Evolutionary conservation across 2,888 invertebrate genomes (phyloP), one percentile per base, ranked within the genome.

Genomic region (Hoplodrina blanda): DNA sequence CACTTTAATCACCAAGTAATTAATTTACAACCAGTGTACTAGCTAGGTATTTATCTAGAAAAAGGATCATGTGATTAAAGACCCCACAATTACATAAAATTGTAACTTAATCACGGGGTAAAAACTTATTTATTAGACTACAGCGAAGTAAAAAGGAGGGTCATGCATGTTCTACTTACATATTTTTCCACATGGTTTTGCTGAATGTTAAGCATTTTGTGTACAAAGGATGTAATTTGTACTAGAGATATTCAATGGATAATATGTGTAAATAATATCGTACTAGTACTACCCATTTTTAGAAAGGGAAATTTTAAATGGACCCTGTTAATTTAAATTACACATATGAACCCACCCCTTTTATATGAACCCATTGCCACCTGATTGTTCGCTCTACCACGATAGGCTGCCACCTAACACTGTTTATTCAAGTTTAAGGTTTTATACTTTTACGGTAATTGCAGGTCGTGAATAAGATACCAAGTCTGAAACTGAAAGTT

Each of bases 1-100:
- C 57, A 30, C 19, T 49, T 66, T 66, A 80, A 76, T 76, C 44
- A 66, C 46, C 49, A 44, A 55, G 62, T 57, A 67, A 79, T 81
- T 81, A 79, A 72, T 77, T 81, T 69, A 57, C 61, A 49, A 11
- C 50, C 46, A 46, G 25, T 46, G 25, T 30, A 55, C 44, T 6
- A 17, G 17, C 37, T 25, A 37, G 37, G 37, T 46, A 71, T 80
- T 66, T 63, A 71, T 72, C 20, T 50, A 57, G 30, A 19, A 50
- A 71, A 65, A 74, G 25, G 8, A 54, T 17, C 6, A 11, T 62
- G 11, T 50, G 17, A 64, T 61, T 66, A 41, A 41, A 46, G n/a
- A 15, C 30, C 25, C 17, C 49, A 30, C 25, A 46, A 44, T 11
- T 49, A 41, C 2, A 4, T 52, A 33, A 6, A 4, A 53, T n/a